Conservation (phyloP, 1,140 invertebrate genomes). For the Callitettix versicolor region DNA sequence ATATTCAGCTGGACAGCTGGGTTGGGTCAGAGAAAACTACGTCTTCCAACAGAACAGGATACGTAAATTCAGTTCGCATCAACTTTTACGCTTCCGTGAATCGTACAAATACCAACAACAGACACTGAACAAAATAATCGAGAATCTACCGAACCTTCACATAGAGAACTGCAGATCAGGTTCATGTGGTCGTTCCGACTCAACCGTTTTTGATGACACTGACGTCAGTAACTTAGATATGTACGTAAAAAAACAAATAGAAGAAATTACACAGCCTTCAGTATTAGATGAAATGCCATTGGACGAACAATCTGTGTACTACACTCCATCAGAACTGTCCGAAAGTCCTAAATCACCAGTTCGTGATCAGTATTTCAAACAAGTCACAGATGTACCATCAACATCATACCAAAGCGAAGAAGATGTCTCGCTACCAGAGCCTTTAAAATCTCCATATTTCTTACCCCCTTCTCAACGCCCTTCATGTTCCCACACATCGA, state of each 20-base stretch:
- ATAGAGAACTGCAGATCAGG: conserved; percentile 86
- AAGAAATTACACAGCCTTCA: conserved; percentile 45
- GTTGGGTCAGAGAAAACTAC: conserved; percentile 89
- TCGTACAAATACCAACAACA: conserved; percentile 93
- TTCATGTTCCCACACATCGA: not conserved
- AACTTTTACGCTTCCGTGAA: conserved; percentile 75
- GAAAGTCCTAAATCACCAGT: conserved; percentile 19
- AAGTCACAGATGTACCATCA: not conserved
- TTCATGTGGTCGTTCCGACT: conserved; percentile 69
- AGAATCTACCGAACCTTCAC: conserved; percentile 85
- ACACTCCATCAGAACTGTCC: conserved; percentile 60
- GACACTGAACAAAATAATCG: conserved; percentile 85
- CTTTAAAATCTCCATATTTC: not conserved
- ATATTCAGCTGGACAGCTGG: conserved; percentile 79
- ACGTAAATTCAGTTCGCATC: conserved; percentile 85
- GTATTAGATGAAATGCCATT: conserved; percentile 27
- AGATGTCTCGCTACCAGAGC: not conserved
- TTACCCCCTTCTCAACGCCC: not conserved
- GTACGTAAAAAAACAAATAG: conserved; percentile 45
- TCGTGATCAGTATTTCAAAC: not conserved
- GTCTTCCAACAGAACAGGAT: conserved; percentile 89
- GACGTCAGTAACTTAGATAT: conserved; percentile 40
- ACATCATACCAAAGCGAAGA: not conserved
- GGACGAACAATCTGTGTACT: conserved; percentile 51
- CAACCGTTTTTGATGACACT: conserved; percentile 50